Evolutionary conservation across 2,797 vertebrate species (phyloP).

Genomic region (Sebastes iracundus): DNA sequence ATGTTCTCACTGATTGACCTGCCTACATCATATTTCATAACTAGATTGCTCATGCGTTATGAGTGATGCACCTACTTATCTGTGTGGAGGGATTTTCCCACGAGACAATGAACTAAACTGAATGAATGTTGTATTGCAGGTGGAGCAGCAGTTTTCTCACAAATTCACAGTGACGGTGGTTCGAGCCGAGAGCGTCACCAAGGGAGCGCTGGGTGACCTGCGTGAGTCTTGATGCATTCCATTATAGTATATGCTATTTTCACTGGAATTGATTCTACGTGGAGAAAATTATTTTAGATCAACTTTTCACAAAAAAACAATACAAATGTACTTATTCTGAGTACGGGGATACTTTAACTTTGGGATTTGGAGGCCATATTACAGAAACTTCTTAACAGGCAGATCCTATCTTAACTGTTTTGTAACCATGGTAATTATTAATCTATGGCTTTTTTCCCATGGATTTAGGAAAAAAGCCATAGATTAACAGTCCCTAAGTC

Average conservation of each 20-base stretch:
- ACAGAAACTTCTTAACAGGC: too few relatives aligned
- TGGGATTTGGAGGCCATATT: neutral
- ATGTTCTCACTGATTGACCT: neutral
- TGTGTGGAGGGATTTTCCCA: neutral
- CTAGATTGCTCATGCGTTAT: neutral
- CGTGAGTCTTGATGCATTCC: conserved; percentile 83
- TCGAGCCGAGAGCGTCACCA: conserved; percentile 92
- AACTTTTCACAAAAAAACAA: neutral
- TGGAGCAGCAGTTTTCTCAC: conserved; percentile 97
- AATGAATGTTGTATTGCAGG: conserved; percentile 80
- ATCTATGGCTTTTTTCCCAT: too few relatives aligned
- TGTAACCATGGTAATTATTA: too few relatives aligned
- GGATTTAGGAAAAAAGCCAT: too few relatives aligned
- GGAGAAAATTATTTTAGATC: neutral
- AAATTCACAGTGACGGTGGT: conserved; percentile 90
- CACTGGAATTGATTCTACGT: neutral
- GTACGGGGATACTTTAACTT: neutral
- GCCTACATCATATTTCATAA: neutral
- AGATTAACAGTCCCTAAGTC: too few relatives aligned
- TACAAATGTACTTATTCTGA: neutral
- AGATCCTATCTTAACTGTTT: too few relatives aligned
- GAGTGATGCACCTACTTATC: neutral
- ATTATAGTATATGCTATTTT: neutral
- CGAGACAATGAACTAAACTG: neutral
- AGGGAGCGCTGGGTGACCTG: conserved; percentile 94